Evolutionary conservation across 2,113 vertebrate species (phyloP).

Genomic region (Triplophysa tibetana): DNA sequence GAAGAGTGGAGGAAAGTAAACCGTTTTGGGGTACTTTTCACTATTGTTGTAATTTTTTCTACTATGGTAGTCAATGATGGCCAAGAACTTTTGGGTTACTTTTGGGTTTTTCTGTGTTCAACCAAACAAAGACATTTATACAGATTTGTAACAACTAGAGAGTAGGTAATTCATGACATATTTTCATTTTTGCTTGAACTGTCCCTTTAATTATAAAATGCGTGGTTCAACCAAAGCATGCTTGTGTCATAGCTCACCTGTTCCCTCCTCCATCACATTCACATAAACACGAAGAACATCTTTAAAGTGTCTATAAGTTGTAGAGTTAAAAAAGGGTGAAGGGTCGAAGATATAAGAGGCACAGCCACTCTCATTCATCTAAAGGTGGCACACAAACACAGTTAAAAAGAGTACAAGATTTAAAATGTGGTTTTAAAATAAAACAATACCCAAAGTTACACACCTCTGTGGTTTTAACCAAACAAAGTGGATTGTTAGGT

Average conservation of each 20-base stretch:
- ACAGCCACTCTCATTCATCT: constrained; percentile 60
- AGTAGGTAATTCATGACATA: too few species aligned
- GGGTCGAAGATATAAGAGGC: constrained; percentile 47
- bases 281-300: background rate
- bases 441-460: background rate
- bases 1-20: background rate
- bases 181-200: too few species aligned
- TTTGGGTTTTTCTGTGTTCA: too few species aligned
- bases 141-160: too few species aligned
- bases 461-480: constrained; percentile 36
- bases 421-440: background rate
- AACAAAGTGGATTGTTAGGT: constrained; percentile 25
- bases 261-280: constrained; percentile 22
- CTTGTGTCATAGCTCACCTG: background rate
- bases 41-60: too few species aligned
- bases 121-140: too few species aligned
- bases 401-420: background rate
- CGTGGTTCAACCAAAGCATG: too few species aligned
- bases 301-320: background rate
- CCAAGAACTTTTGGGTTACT: too few species aligned
- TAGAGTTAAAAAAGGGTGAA: constrained; percentile 16
- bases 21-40: too few species aligned
- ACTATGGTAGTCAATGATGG: too few species aligned
- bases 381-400: background rate
- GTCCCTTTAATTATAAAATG: too few species aligned